Percentiles rank a stretch among this genome's conserved stretches.
Evolutionary conservation across 1,140 invertebrate species (phyloP).

Genomic region (Drosophila kohkoa): DNA sequence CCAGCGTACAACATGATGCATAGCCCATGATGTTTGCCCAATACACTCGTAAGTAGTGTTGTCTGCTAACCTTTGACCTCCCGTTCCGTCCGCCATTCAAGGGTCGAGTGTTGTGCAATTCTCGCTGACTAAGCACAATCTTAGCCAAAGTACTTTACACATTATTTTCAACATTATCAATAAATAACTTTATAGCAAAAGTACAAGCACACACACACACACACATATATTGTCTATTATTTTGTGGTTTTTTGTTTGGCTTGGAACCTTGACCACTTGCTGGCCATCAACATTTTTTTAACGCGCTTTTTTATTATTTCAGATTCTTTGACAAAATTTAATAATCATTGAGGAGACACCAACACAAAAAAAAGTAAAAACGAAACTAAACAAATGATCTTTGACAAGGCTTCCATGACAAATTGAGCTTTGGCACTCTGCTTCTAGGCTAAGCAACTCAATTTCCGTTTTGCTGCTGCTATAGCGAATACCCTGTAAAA

Average conservation of each 20-base stretch:
- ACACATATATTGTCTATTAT: not conserved
- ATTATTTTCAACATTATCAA: conserved; percentile 4
- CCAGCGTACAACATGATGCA: conserved; percentile 23
- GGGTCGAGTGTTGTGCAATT: conserved; percentile 35
- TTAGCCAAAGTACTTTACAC: not conserved
- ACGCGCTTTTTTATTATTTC: conserved; percentile 5
- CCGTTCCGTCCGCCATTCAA: not conserved
- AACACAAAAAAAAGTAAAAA: not conserved
- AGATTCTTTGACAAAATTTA: conserved; percentile 27
- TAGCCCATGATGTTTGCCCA: conserved; percentile 27
- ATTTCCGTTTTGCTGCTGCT: not conserved
- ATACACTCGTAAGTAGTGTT: not conserved
- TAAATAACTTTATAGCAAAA: conserved; percentile 2
- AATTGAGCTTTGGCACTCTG: conserved; percentile 11
- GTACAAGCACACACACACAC: not conserved
- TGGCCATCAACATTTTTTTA: conserved; percentile 22
- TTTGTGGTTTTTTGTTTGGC: not conserved
- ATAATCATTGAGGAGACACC: conserved; percentile 6
- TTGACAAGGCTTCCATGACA: conserved; percentile 4
- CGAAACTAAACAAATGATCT: conserved; percentile 5
- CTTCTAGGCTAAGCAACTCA: conserved; percentile 5
- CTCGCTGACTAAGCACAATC: conserved; percentile 37
- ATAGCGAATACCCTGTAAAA: not conserved
- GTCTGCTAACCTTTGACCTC: not conserved
- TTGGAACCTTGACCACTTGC: conserved; percentile 13